phyloP scores from a whole-genome alignment of 2,113 vertebrate species.

The Vulpes vulpes region DNA sequence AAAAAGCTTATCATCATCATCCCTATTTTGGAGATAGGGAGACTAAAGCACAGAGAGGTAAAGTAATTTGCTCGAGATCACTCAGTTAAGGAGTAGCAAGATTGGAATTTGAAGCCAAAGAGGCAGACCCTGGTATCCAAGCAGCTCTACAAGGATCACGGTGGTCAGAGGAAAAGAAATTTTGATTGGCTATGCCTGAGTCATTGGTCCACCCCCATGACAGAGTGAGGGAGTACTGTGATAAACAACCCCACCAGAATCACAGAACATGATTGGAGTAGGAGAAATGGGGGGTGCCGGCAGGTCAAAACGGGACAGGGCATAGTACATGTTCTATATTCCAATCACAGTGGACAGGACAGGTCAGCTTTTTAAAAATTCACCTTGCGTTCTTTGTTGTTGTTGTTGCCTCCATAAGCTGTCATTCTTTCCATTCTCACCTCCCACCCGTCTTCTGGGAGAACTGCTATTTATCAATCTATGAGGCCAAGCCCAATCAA shows the following conservation, averaged over 20 bases:
- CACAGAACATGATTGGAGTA: neutral
- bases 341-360: neutral
- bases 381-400: neutral
- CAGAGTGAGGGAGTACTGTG: no score
- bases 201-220: neutral
- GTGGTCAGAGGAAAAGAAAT: neutral
- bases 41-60: neutral
- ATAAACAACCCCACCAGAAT: neutral
- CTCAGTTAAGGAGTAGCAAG: neutral
- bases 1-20: neutral
- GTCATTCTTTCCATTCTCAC: neutral
- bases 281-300: neutral
- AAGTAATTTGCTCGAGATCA: neutral
- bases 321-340: neutral
- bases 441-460: neutral
- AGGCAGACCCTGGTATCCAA: neutral
- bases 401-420: neutral
- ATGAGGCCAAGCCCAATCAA: neutral
- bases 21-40: neutral
- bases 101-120: neutral
- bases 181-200: neutral
- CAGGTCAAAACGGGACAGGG: neutral
- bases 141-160: neutral
- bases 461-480: neutral
- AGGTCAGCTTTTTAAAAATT: neutral